Evolutionary conservation across 2,888 invertebrate genomes (phyloP).

Genomic region (Allacma fusca): DNA sequence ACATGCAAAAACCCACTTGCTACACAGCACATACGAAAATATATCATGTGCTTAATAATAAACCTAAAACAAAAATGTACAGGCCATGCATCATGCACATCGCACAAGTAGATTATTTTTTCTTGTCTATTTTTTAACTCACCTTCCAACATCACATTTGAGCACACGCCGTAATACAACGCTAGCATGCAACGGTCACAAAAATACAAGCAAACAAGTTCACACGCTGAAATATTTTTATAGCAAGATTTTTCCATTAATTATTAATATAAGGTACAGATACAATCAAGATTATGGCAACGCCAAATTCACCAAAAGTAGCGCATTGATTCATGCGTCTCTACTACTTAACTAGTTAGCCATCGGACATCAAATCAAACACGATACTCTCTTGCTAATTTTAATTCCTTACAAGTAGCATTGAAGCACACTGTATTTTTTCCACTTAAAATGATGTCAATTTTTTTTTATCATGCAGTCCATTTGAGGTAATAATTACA

Average conservation of each 20-base stretch:
- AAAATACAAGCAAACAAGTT: slow-evolving; percentile 9
- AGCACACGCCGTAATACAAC: background rate
- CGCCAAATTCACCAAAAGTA: slow-evolving; percentile 31
- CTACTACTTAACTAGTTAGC: slow-evolving; percentile 23
- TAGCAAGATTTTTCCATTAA: background rate
- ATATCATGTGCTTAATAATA: no score
- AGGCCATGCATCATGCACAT: slow-evolving; percentile 14
- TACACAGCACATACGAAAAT: no score
- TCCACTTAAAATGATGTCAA: no score
- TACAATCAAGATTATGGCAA: slow-evolving; percentile 34
- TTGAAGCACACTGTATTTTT: no score
- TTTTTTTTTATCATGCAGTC: no score
- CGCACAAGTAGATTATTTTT: background rate
- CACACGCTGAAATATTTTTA: background rate
- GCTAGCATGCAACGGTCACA: background rate
- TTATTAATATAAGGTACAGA: background rate
- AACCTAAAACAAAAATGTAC: background rate
- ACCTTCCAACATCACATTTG: background rate
- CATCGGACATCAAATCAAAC: background rate
- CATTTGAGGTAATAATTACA: no score
- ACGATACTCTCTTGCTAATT: no score
- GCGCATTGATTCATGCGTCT: slow-evolving; percentile 23
- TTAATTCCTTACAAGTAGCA: no score
- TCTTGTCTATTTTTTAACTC: background rate
- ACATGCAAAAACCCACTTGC: background rate